Percentiles rank a stretch among this genome's conserved stretches.
Evolutionary conservation across 2,113 vertebrate genomes (phyloP).

Genomic region (Hipposideros armiger): DNA sequence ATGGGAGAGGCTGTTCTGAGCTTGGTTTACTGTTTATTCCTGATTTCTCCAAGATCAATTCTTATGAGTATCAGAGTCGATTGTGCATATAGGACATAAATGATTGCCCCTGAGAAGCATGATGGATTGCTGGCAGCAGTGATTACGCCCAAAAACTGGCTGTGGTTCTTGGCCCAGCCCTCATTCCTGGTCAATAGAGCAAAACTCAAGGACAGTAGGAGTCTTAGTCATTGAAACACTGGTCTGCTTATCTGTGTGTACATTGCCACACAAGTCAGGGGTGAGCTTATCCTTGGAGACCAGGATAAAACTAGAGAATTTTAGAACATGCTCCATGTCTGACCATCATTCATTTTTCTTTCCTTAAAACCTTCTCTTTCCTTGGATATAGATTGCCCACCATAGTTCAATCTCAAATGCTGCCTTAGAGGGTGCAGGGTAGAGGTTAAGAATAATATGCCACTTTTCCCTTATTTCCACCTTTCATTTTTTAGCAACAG

Average conservation of each 20-base stretch:
- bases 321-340: neutral
- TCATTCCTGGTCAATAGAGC: neutral
- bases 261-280: neutral
- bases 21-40: neutral
- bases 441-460: neutral
- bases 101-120: neutral
- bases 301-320: neutral
- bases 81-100: neutral
- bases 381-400: neutral
- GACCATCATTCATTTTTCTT: neutral
- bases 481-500: slow-evolving; percentile 92
- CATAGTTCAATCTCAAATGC: neutral
- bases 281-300: neutral
- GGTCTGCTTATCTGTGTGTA: neutral
- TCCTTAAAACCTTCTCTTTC: neutral
- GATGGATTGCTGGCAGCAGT: neutral
- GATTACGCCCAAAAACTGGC: neutral
- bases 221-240: neutral
- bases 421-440: neutral
- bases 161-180: neutral
- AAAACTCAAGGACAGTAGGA: neutral
- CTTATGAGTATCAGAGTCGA: neutral
- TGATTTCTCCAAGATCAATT: neutral
- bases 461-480: neutral
- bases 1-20: neutral